These are phyloP conservation scores for Onychostruthus taczanowskii DNA, from an alignment of 2,113 vertebrate genomes.

Conservation along the genomic window DNA sequence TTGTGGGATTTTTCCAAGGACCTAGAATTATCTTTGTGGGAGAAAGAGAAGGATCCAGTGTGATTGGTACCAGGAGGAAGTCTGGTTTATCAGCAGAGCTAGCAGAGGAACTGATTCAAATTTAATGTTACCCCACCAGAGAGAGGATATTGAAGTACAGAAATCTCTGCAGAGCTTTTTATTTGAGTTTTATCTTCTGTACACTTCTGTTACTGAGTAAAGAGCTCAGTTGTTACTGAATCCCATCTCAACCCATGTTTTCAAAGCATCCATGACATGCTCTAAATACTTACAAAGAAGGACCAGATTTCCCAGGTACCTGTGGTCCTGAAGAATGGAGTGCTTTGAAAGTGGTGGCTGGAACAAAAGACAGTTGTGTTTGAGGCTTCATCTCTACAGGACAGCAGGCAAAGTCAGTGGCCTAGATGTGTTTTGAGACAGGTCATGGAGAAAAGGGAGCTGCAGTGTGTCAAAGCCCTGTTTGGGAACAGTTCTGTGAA, in stretches of 20 bases:
- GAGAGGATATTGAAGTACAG: background rate
- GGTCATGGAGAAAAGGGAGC: background rate
- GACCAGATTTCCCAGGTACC: background rate
- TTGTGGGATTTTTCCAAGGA: background rate
- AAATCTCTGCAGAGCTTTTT: background rate
- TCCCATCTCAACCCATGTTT: background rate
- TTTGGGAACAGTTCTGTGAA: background rate
- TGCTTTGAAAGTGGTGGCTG: background rate
- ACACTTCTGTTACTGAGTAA: background rate
- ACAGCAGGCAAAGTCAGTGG: background rate
- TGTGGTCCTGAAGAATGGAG: background rate
- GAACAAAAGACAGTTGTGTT: background rate
- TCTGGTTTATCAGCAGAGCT: background rate
- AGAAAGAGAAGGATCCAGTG: background rate
- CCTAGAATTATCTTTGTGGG: background rate
- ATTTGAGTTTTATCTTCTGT: background rate
- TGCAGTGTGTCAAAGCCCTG: background rate
- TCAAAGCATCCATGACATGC: background rate
- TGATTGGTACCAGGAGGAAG: background rate
- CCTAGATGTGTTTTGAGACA: background rate
- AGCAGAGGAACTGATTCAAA: background rate
- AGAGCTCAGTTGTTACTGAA: background rate
- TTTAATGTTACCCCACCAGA: background rate
- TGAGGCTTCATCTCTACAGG: background rate
- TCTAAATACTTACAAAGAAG: background rate